phyloP scores from a whole-genome alignment of 2,797 vertebrate genomes.

The Meriones psammophilus region DNA sequence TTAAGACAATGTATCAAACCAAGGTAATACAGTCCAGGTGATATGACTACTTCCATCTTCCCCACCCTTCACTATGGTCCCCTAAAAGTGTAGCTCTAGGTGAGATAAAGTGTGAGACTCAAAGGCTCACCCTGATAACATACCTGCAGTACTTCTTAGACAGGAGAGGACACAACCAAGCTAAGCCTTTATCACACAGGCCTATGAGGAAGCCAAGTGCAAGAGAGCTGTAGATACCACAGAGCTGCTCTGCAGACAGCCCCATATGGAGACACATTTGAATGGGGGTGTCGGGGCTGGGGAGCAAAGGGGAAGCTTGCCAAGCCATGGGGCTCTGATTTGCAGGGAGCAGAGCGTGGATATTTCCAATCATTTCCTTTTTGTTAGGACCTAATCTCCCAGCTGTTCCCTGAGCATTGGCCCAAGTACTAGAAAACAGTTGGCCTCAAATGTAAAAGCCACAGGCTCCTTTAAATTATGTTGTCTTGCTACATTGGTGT shows the following conservation, averaged over 20 bases:
- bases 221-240: constrained; percentile 68
- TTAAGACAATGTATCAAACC: not conserved
- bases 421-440: constrained; percentile 35
- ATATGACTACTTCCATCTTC: not conserved
- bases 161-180: constrained; percentile 71
- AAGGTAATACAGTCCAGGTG: not conserved
- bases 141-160: constrained; percentile 69
- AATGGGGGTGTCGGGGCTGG: not conserved
- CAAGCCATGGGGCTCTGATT: constrained; percentile 65
- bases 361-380: constrained; percentile 75
- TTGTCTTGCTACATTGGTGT: constrained; percentile 8
- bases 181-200: constrained; percentile 71
- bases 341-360: constrained; percentile 62
- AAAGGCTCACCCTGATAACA: constrained; percentile 36
- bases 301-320: constrained; percentile 63
- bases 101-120: constrained; percentile 29
- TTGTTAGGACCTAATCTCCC: constrained; percentile 62
- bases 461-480: constrained; percentile 46
- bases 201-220: not conserved
- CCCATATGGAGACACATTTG: constrained; percentile 57
- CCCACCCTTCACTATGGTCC: not conserved
- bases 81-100: not conserved
- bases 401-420: constrained; percentile 42
- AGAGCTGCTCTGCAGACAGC: constrained; percentile 39
- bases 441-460: constrained; percentile 63